Evolutionary conservation across 2,888 invertebrate genomes (phyloP), one percentile per base, ranked within the genome.

Genomic region (Hoplodrina blanda): DNA sequence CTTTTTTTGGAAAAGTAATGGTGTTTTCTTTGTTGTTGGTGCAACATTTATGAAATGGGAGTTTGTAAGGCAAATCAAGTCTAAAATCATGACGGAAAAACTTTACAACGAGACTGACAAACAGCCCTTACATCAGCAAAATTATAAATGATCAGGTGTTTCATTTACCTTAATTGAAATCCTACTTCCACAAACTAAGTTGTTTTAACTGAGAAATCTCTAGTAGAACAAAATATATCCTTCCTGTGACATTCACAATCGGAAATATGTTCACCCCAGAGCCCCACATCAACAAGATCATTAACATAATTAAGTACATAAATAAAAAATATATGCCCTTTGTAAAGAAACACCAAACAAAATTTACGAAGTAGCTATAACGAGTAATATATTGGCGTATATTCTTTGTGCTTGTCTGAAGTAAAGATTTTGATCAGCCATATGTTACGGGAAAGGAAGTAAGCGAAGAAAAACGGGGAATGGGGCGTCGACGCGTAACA

Each of bases 371-470:
- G 65, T 62, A 65, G 72, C 68, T 71, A 80, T 78, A 82, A 78
- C 70, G 65, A 69, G 62, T 76, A 80, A 80, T 78, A 78, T 82
- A 82, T 78, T 62, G 73, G 63, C 57, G 73, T 76, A 63, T 80
- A 82, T 78, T 79, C 76, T 76, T 76, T 79, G 73, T 69, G 63
- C 73, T 79, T 80, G 78, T 82, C 82, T 76, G 68, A 68, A 76
- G 71, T 62, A 60, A 69, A 82, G 82, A 82, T 82, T 78, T 79
- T 80, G 75, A 82, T 82, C 82, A 76, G 80, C 82, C 70, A 78
- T 82, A 80, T 67, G 73, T 82, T 77, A 81, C 65, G 46, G 15
- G 65, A 73, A 73, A 65, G 73, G 76, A 81, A 76, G 77, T 63
- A 50, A 63, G 73, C 50, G 62, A 69, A 72, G 77, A 80, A 81